Percentiles rank a stretch among this genome's conserved stretches.
phyloP scores from a whole-genome alignment of 2,888 invertebrate species.

The Physocephala rufipes region DNA sequence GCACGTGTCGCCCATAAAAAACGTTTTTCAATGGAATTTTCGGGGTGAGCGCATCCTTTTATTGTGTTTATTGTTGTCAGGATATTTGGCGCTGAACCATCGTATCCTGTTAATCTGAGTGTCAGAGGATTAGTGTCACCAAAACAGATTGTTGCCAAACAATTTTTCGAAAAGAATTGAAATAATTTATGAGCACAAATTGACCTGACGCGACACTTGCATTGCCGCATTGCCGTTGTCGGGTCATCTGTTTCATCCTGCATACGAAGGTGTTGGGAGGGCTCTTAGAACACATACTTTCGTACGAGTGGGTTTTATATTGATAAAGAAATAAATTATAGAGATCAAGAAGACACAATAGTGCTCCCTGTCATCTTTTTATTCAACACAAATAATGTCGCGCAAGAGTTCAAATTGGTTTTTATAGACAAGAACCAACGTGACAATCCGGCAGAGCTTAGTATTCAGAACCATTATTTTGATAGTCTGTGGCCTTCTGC shows the following conservation, averaged over 20 bases:
- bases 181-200: constrained; percentile 59
- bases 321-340: too few relatives aligned
- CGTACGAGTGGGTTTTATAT: too few relatives aligned
- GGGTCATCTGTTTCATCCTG: too few relatives aligned
- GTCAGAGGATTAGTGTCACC: constrained; percentile 66
- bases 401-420: background rate
- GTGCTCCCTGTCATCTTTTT: constrained; percentile 10
- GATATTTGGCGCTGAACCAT: constrained; percentile 22
- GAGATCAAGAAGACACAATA: too few relatives aligned
- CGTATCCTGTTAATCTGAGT: constrained; percentile 61
- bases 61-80: constrained; percentile 44
- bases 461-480: too few relatives aligned
- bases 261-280: too few relatives aligned
- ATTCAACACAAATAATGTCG: background rate
- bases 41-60: constrained; percentile 29
- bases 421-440: constrained; percentile 20
- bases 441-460: constrained; percentile 44
- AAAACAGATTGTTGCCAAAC: constrained; percentile 61
- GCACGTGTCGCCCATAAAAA: constrained; percentile 59
- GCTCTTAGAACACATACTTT: too few relatives aligned
- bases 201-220: constrained; percentile 48
- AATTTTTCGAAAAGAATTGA: constrained; percentile 42
- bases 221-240: constrained; percentile 9
- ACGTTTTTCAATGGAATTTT: constrained; percentile 39
- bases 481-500: constrained; percentile 18